A percentile compares a stretch with the other conserved stretches of the same genome.
These are phyloP conservation scores for Geotrupes spiniger DNA, from an alignment of 2,888 invertebrate genomes.

Conservation along the genomic window DNA sequence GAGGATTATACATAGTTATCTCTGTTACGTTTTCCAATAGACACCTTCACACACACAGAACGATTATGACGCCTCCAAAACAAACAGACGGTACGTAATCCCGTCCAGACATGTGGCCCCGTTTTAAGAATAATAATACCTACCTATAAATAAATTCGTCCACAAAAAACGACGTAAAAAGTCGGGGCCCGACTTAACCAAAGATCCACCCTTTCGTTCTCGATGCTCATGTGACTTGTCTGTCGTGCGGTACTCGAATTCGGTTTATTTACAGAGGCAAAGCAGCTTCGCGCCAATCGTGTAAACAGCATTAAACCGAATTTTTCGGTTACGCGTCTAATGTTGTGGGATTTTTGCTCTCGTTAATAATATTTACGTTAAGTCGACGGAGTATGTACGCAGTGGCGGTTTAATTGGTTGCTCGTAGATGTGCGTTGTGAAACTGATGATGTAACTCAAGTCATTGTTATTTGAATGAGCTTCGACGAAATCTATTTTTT, in stretches of 20 bases:
- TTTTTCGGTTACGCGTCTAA: too few species aligned
- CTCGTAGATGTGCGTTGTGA: too few species aligned
- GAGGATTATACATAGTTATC: too few species aligned
- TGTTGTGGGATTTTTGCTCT: too few species aligned
- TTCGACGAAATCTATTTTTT: too few species aligned
- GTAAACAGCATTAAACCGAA: constrained; percentile 8
- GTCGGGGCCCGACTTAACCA: constrained; percentile 9
- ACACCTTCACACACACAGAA: constrained; percentile 1
- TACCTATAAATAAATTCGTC: constrained; percentile 18
- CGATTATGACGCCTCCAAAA: constrained; percentile 14
- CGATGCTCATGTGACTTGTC: constrained; percentile 17
- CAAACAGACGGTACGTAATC: constrained; percentile 21
- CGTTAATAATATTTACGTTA: too few species aligned
- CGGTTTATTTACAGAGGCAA: constrained; percentile 17
- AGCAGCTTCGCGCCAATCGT: constrained; percentile 15
- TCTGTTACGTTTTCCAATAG: neutral
- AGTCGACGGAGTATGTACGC: too few species aligned
- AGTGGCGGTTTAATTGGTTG: too few species aligned
- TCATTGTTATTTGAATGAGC: too few species aligned
- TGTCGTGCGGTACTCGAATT: constrained; percentile 13
- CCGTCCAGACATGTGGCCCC: constrained; percentile 20
- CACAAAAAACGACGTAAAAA: constrained; percentile 17
- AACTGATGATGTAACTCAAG: too few species aligned
- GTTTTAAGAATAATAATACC: constrained; percentile 17
- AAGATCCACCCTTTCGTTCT: constrained; percentile 17